Conservation (phyloP, 2,888 invertebrate species). For the Mesorhabditis spiculigera region DNA sequence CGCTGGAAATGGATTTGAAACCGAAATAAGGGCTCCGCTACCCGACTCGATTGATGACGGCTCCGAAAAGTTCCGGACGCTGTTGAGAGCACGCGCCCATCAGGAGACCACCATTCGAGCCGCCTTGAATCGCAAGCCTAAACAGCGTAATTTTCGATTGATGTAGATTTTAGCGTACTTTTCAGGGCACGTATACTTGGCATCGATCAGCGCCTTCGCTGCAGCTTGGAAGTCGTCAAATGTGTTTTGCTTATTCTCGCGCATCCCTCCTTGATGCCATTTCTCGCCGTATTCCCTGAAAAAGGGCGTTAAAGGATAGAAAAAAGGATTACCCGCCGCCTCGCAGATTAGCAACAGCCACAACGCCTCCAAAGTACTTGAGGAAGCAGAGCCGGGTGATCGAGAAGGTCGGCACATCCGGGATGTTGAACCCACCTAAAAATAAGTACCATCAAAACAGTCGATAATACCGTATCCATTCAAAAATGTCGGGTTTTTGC, state of each 20-base stretch:
- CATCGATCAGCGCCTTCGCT: constrained; percentile 78
- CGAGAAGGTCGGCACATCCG: constrained; percentile 83
- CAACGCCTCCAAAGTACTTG: constrained; percentile 80
- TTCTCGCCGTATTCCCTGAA: constrained; percentile 85
- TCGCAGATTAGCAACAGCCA: constrained; percentile 87
- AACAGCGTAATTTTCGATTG: constrained; percentile 12
- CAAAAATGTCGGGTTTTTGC: constrained; percentile 71
- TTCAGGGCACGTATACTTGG: constrained; percentile 74
- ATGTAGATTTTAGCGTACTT: constrained; percentile 60
- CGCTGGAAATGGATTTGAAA: constrained; percentile 66
- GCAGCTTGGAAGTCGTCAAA: constrained; percentile 94
- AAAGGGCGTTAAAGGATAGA: constrained; percentile 7
- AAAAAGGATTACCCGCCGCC: constrained; percentile 80
- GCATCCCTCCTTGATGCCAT: constrained; percentile 90
- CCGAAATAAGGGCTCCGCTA: constrained; percentile 62
- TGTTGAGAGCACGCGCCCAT: constrained; percentile 92
- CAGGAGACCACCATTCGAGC: constrained; percentile 93
- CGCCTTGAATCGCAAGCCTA: constrained; percentile 81
- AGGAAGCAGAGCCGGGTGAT: constrained; percentile 82
- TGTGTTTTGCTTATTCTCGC: constrained; percentile 89
- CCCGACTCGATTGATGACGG: constrained; percentile 90
- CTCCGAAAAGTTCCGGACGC: constrained; percentile 87
- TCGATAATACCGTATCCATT: constrained; percentile 86
- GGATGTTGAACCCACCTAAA: constrained; percentile 69
- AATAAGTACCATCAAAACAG: neutral